phyloP scores from a whole-genome alignment of 2,888 invertebrate genomes.

The Diaphora mendica region DNA sequence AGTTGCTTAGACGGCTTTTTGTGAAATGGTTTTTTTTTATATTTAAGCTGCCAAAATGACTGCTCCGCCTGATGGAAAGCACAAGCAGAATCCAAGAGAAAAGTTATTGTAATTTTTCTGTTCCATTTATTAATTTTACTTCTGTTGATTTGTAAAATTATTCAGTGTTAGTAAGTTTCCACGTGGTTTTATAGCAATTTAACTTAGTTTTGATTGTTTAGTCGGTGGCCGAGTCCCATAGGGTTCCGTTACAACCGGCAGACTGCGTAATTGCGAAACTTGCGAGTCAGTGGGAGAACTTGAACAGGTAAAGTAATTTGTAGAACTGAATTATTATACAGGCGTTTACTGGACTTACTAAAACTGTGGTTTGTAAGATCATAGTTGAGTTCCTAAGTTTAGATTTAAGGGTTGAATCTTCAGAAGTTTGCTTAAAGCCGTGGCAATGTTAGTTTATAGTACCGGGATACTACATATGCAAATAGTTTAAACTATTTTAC shows the following conservation, averaged over 20 bases:
- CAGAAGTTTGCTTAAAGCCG: neutral
- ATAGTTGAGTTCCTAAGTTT: slow-evolving; percentile 14
- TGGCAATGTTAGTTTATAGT: slow-evolving; percentile 1
- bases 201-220: slow-evolving; percentile 44
- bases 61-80: no score
- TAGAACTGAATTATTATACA: slow-evolving; percentile 42
- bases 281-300: slow-evolving; percentile 43
- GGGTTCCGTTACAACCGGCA: slow-evolving; percentile 42
- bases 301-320: slow-evolving; percentile 51
- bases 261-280: slow-evolving; percentile 55
- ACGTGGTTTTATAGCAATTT: slow-evolving; percentile 31
- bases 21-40: no score
- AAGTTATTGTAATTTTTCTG: neutral
- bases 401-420: neutral
- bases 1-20: no score
- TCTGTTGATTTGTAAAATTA: neutral
- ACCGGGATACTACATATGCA: neutral
- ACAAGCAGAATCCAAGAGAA: no score
- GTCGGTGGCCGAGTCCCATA: slow-evolving; percentile 29
- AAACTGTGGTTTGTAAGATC: slow-evolving; percentile 19
- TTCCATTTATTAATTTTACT: neutral
- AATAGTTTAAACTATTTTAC: neutral
- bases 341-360: slow-evolving; percentile 14
- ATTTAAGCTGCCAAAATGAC: no score
- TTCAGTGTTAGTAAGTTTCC: neutral